phyloP scores from a whole-genome alignment of 2,113 vertebrate genomes.

The Narcine bancroftii region DNA sequence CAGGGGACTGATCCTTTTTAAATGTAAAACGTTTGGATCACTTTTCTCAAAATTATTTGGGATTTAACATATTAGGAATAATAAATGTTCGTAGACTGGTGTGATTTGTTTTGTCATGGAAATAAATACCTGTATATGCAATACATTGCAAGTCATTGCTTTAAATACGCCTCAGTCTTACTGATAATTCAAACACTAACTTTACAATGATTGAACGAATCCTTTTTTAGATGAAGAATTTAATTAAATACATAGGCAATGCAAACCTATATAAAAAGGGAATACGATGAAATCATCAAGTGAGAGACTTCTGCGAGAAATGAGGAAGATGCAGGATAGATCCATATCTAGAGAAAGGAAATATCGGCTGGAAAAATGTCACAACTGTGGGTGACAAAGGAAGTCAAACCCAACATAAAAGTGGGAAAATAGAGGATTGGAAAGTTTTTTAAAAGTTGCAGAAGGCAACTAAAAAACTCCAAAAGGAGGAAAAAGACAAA shows the following conservation, averaged over 20 bases:
- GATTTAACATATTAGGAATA: neutral
- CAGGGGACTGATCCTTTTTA: neutral
- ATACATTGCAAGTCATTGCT: neutral
- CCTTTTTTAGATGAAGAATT: too few species aligned
- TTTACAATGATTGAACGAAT: neutral
- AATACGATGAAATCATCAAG: neutral
- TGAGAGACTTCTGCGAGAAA: too few species aligned
- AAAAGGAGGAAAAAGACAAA: too few species aligned
- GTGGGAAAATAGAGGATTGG: too few species aligned
- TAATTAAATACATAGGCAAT: neutral
- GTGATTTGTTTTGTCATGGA: neutral
- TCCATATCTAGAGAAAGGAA: too few species aligned
- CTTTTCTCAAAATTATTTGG: neutral
- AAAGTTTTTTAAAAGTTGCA: too few species aligned
- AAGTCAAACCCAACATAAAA: too few species aligned
- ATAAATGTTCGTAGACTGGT: neutral
- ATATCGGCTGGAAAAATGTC: too few species aligned
- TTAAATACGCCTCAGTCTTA: neutral
- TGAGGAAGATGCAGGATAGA: too few species aligned
- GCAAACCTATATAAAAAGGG: neutral
- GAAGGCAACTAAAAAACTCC: too few species aligned
- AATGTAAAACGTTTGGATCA: neutral
- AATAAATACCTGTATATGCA: neutral
- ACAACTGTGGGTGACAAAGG: too few species aligned
- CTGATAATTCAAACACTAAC: neutral